Evolutionary conservation across 2,113 vertebrate species (phyloP), one percentile per base, ranked within the genome.

Genomic region (Microcebus ravelobensis): DNA sequence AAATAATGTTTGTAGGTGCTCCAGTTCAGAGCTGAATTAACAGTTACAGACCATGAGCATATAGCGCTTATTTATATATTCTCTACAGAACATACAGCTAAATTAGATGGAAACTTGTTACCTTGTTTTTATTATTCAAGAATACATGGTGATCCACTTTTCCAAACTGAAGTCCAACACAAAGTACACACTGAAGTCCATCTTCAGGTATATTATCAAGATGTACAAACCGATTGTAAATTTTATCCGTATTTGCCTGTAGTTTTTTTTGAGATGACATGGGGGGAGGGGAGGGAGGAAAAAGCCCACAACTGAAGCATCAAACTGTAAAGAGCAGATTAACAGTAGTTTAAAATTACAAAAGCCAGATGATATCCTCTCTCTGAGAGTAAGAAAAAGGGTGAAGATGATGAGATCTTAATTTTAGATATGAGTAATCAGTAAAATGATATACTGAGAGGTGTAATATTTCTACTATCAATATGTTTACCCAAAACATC

Each of bases 81-180:
- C 65, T 55, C n/a, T 31, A 88, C 0, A 71, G 23, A 94, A 86
- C 20, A 52, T 13, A 90, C 1, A 94, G 42, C 14, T 87, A 50
- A 87, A 92, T 68, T 8, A 85, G 23, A 34, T 80, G 36, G 20
- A 57, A 87, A 10, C 2, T 17, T 39, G 6, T 97, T 88, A 98
- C 99, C 98, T 98, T 99, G 84, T 98, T 99, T 85, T 97, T 99
- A 80, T 99, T 99, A 88, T 95, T 98, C 55, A 99, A 93, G 14
- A 98, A 97, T 34, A 99, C 84, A 1, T 98, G 98, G 48, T 98
- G 98, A 84, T 98, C 97, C 5, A 99, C 99, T 68, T 98, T 98
- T 15, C 99, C 99, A 94, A 99, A 99, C 0, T 98, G 98, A 61
- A 98, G 98, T 2, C 98, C 99, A 63, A 98, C 92, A 61, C 98